These are phyloP conservation scores for Caenorhabditis parvicauda DNA, from an alignment of 2,888 invertebrate genomes.

Conservation along the genomic window DNA sequence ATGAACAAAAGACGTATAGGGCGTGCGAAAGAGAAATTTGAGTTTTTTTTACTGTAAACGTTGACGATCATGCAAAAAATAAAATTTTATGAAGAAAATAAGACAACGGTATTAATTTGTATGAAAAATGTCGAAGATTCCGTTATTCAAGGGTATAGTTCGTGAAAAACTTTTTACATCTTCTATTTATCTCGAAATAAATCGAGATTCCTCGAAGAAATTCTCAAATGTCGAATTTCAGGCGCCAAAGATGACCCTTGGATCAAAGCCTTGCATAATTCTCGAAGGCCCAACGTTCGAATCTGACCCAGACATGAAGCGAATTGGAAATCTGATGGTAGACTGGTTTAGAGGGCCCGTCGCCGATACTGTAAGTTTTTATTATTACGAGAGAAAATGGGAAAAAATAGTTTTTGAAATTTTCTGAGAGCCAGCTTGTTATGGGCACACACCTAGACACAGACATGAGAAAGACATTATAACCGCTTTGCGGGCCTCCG, in stretches of 20 bases:
- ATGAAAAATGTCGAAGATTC: background rate
- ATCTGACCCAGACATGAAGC: conserved; percentile 74
- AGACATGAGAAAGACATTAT: too few relatives aligned
- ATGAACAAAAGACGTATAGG: too few relatives aligned
- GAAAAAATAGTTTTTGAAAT: background rate
- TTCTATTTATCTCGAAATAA: background rate
- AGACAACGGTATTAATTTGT: background rate
- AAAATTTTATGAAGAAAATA: background rate
- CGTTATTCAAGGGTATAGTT: background rate
- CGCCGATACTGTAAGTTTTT: conserved; percentile 69
- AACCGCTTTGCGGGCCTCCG: too few relatives aligned
- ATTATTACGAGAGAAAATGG: too few relatives aligned
- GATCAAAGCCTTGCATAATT: conserved; percentile 84
- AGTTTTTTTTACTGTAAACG: too few relatives aligned
- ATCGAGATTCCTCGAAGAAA: background rate
- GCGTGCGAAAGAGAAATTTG: too few relatives aligned
- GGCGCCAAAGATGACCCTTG: conserved; percentile 75
- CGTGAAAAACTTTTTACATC: background rate
- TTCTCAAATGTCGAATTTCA: conserved; percentile 23
- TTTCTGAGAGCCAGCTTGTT: background rate
- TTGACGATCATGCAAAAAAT: too few relatives aligned
- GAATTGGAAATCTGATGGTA: conserved; percentile 80
- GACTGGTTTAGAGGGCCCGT: conserved; percentile 88
- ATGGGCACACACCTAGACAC: too few relatives aligned
- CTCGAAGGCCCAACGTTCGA: conserved; percentile 91